phyloP scores from a whole-genome alignment of 2,113 vertebrate genomes.

The Python bivittatus region DNA sequence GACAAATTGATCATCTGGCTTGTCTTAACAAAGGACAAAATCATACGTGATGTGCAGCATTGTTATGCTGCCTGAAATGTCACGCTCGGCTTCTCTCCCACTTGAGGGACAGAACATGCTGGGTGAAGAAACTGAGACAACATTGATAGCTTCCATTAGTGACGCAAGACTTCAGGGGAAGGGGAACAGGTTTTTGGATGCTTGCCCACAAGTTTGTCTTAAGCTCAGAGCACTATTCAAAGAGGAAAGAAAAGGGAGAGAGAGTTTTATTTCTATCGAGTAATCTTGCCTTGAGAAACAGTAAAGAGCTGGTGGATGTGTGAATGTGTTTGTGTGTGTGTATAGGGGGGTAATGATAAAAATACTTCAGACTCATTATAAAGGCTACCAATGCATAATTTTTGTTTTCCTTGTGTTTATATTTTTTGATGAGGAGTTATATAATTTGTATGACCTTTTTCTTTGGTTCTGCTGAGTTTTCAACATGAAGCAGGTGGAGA shows the following conservation, averaged over 20 bases:
- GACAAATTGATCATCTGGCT: background rate
- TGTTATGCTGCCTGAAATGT: background rate
- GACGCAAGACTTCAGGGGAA: background rate
- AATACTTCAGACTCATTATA: background rate
- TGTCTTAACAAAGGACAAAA: background rate
- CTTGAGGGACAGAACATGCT: background rate
- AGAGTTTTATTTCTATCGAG: background rate
- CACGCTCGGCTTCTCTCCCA: background rate
- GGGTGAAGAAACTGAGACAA: background rate
- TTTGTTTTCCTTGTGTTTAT: background rate
- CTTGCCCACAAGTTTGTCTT: background rate
- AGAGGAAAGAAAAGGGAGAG: background rate
- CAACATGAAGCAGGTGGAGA: background rate
- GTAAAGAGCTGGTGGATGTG: background rate
- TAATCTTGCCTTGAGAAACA: background rate
- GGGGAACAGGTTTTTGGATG: background rate
- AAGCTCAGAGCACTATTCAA: background rate
- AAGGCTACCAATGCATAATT: background rate
- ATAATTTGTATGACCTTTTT: background rate
- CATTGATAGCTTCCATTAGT: background rate
- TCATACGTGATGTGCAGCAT: accelerated
- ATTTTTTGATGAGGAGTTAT: background rate
- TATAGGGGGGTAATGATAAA: background rate
- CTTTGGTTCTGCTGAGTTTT: background rate
- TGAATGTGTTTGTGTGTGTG: background rate